These are phyloP conservation scores for Onthophagus taurus DNA, from an alignment of 1,140 invertebrate species.

Conservation along the genomic window DNA sequence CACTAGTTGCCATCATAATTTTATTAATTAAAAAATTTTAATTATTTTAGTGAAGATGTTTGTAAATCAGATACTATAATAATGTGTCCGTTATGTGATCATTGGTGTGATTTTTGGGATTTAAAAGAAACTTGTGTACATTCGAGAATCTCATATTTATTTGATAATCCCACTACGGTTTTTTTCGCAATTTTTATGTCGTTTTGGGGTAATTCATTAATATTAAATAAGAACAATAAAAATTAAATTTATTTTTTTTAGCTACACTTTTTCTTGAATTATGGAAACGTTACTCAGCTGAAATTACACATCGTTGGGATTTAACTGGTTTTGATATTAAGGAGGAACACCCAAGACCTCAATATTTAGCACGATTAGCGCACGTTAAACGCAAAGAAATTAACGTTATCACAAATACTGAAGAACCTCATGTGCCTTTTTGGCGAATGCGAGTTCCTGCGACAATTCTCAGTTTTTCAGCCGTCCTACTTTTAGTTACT, in stretches of 20 bases:
- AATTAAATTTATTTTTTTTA: slow-evolving; percentile 33
- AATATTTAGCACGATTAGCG: slow-evolving; percentile 62
- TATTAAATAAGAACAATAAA: neutral
- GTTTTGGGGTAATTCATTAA: slow-evolving; percentile 67
- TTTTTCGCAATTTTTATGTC: slow-evolving; percentile 96
- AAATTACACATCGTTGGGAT: slow-evolving; percentile 88
- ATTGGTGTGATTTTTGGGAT: slow-evolving; percentile 81
- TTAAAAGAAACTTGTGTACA: slow-evolving; percentile 79
- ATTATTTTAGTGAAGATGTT: slow-evolving; percentile 62
- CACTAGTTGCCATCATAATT: slow-evolving; percentile 63
- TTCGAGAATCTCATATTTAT: slow-evolving; percentile 82
- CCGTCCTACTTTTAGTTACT: slow-evolving; percentile 66
- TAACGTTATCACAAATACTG: slow-evolving; percentile 66
- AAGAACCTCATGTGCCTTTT: slow-evolving; percentile 78
- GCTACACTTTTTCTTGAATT: slow-evolving; percentile 82
- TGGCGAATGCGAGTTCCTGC: slow-evolving; percentile 79
- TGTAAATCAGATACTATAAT: slow-evolving; percentile 54
- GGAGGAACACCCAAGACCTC: slow-evolving; percentile 80
- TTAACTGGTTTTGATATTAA: slow-evolving; percentile 77
- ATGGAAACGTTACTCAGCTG: slow-evolving; percentile 88
- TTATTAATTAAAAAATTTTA: slow-evolving; percentile 16
- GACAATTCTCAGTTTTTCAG: slow-evolving; percentile 72
- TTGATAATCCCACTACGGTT: slow-evolving; percentile 91
- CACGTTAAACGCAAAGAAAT: slow-evolving; percentile 58
- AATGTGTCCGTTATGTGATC: slow-evolving; percentile 83